phyloP scores from a whole-genome alignment of 2,113 vertebrate species.

The Xiphophorus hellerii region DNA sequence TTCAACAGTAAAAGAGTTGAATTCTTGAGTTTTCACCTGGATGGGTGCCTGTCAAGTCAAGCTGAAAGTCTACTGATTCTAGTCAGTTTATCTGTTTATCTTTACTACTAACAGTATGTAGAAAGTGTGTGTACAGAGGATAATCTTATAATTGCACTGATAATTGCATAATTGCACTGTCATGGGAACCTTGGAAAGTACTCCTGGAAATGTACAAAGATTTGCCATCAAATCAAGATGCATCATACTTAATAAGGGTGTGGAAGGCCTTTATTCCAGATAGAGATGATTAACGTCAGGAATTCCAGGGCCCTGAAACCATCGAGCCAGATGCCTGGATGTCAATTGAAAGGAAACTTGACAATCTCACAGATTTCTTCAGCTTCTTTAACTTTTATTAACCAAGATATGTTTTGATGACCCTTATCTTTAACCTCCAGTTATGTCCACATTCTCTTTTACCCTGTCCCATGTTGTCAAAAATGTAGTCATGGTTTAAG shows the following conservation, averaged over 20 bases:
- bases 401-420: no score
- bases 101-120: not conserved
- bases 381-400: constrained; percentile 36
- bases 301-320: constrained; percentile 76
- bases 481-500: not conserved
- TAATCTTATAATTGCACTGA: constrained; percentile 11
- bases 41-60: not conserved
- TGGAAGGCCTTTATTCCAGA: constrained; percentile 37
- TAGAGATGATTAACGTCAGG: constrained; percentile 80
- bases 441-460: not conserved
- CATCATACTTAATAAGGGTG: constrained; percentile 20
- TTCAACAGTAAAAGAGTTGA: not conserved
- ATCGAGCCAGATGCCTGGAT: constrained; percentile 62
- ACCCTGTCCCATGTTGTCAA: no score
- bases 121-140: not conserved
- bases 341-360: constrained; percentile 50
- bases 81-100: not conserved
- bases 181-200: not conserved
- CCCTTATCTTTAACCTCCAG: no score
- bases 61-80: not conserved
- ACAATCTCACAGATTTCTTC: not conserved
- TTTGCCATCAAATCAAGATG: constrained; percentile 78
- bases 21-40: not conserved
- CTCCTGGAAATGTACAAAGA: constrained; percentile 32
- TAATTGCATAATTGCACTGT: not conserved